phyloP scores from a whole-genome alignment of 2,797 vertebrate genomes.

The Gallinago solitaria region DNA sequence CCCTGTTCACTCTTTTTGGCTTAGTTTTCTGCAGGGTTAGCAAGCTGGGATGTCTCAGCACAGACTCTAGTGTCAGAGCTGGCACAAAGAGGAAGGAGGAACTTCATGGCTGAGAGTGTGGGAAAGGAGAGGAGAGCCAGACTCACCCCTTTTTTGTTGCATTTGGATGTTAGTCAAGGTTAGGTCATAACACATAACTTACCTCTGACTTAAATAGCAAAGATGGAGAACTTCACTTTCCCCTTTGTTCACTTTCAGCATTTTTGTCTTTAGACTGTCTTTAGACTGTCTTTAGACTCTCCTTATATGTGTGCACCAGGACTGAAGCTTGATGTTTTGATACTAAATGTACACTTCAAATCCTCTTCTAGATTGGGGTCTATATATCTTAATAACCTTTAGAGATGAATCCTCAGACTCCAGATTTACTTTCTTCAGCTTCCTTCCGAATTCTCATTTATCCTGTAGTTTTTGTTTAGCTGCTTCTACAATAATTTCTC shows the following conservation, averaged over 20 bases:
- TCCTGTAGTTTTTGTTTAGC: background rate
- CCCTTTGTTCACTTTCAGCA: background rate
- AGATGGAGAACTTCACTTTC: background rate
- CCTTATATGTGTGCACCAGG: background rate
- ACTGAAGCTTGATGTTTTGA: background rate
- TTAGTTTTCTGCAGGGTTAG: background rate
- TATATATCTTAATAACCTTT: background rate
- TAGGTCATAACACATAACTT: background rate
- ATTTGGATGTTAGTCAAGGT: background rate
- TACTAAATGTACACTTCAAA: background rate
- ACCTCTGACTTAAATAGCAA: background rate
- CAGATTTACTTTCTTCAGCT: background rate
- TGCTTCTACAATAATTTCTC: background rate
- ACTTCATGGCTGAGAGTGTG: background rate
- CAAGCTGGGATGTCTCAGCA: background rate
- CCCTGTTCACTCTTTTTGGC: background rate
- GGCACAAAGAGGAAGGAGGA: background rate
- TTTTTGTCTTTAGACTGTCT: constrained; percentile 10
- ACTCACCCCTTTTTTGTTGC: background rate
- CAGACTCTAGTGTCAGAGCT: background rate
- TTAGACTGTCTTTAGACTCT: background rate
- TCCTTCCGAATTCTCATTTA: background rate
- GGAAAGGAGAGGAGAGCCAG: background rate
- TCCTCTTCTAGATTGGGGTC: background rate
- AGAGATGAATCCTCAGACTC: background rate